Conservation (phyloP, 2,888 invertebrate genomes). For the Osmoderma eremita region DNA sequence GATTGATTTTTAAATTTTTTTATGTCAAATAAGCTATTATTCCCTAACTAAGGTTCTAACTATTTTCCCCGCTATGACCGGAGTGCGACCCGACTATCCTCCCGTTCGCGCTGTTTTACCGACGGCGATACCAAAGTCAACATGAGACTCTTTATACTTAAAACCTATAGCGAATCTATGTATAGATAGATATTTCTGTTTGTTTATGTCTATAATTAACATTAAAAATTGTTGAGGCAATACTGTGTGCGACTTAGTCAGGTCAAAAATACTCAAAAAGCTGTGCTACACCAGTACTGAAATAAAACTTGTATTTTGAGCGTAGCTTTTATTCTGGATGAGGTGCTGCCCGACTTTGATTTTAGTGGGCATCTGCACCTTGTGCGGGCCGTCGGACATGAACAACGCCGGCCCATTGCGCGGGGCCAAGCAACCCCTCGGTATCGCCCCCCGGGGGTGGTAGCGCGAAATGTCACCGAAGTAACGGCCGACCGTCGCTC, state of each 20-base stretch:
- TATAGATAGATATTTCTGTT: constrained; percentile 66
- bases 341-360: constrained; percentile 57
- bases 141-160: constrained; percentile 34
- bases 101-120: constrained; percentile 12
- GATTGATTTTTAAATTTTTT: too few relatives aligned
- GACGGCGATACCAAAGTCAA: constrained; percentile 24
- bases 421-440: constrained; percentile 37
- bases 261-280: constrained; percentile 68
- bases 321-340: constrained; percentile 64
- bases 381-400: constrained; percentile 56
- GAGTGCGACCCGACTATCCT: background rate
- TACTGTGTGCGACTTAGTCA: constrained; percentile 64
- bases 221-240: constrained; percentile 65
- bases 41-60: too few relatives aligned
- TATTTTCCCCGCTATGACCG: background rate
- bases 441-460: constrained; percentile 43
- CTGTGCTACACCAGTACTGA: constrained; percentile 65
- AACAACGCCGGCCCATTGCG: constrained; percentile 51
- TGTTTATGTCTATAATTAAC: constrained; percentile 68
- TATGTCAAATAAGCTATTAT: too few relatives aligned
- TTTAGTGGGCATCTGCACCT: constrained; percentile 58
- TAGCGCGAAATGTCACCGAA: constrained; percentile 41
- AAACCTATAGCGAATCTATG: constrained; percentile 62
- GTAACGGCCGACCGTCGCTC: background rate
- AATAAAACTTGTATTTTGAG: constrained; percentile 67